Conservation (phyloP, 2,113 vertebrate species). For the Todiramphus saurophagus region DNA sequence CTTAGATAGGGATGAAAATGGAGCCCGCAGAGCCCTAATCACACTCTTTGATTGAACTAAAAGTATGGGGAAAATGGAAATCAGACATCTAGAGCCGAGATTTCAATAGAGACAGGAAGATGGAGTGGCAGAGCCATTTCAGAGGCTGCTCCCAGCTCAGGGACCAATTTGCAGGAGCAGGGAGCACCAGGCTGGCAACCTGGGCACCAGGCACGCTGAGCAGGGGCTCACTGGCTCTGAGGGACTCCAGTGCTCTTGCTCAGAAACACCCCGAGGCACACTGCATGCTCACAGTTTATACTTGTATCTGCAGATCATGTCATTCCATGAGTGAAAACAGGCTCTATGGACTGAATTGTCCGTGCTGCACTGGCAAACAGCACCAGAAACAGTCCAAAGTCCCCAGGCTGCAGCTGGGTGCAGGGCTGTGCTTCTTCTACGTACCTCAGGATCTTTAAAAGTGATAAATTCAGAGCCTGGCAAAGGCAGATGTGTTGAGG, state of each 20-base stretch:
- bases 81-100: not conserved
- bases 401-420: not conserved
- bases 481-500: rapidly evolving
- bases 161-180: not conserved
- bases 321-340: not conserved
- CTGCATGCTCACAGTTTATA: not conserved
- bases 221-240: rapidly evolving
- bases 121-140: rapidly evolving
- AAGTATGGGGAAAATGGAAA: not conserved
- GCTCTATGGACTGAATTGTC: rapidly evolving
- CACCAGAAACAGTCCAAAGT: not conserved
- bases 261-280: not conserved
- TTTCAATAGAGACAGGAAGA: not conserved
- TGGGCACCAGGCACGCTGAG: not conserved
- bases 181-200: not conserved
- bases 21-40: not conserved
- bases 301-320: not conserved
- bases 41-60: not conserved
- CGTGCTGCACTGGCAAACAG: rapidly evolving
- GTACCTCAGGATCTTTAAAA: too few relatives aligned
- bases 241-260: not conserved
- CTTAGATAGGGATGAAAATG: conserved; percentile 40
- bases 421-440: too few relatives aligned
- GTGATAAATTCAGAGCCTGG: too few relatives aligned
- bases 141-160: not conserved